Evolutionary conservation across 2,797 vertebrate species (phyloP), one percentile per base, ranked within the genome.

Genomic region (Chelidonichthys spinosus): DNA sequence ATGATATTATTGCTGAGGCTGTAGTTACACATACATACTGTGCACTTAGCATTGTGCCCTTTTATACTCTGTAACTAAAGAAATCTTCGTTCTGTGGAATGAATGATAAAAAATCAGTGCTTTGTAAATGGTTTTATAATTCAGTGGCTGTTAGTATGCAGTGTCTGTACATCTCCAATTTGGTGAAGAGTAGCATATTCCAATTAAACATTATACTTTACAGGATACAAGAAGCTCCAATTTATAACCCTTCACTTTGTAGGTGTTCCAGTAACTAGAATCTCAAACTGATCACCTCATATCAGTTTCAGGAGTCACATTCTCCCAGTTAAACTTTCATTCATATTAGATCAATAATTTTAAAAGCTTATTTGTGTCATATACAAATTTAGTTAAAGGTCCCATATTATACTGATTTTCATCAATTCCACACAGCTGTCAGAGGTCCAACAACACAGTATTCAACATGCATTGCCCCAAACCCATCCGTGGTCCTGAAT

Each of bases 71-170:
- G 40, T 40, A 9, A 56, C 32, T 15, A 10, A 25, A 44, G 11
- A 44, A 11, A 5, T 11, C 36, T 44, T 11, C 0, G 54, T 37
- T 17, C 8, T 54, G 32, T 9, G 69, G 50, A 32, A 32, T 13
- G 5, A 46, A 15, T 6, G 5, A 13, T 3, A 46, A 37, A 36
- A 32, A n/a, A 44, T 44, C 59, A 15, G 3, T 9, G 10, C 17
- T 54, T 54, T 72, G 53, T 11, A 15, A 65, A 42, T 35, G 25
- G 2, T 50, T 58, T 73, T n/a, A 14, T 40, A 7, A 63, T 4
- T 17, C n/a, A 63, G 10, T 11, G 7, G 17, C 11, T 39, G 42
- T n/a, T 32, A 54, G 2, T 6, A n/a, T 1, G 10, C 32, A 18
- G 36, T 8, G 35, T 69, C 56, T 52, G 11, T 7, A 4, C 15